Percentiles rank a stretch among this genome's conserved stretches.
Conservation (phyloP, 2,797 vertebrate genomes). For the Hirundo rustica region DNA sequence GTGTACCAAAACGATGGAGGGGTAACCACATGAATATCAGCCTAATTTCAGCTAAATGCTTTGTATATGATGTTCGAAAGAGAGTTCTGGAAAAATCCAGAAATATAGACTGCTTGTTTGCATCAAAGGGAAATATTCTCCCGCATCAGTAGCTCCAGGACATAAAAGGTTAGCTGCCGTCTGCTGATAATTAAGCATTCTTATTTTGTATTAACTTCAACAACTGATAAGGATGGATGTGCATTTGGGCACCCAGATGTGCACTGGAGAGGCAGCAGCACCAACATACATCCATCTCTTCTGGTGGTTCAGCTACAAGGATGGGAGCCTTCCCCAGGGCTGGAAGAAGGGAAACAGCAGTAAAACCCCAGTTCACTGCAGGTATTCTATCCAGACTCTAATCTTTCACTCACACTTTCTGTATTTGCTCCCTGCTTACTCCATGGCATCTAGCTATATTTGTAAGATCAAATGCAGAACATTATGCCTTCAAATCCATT, state of each 20-base stretch:
- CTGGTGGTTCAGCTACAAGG: background rate
- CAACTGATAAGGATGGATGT: constrained; percentile 4
- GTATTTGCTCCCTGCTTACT: background rate
- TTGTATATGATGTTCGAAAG: background rate
- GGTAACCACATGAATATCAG: background rate
- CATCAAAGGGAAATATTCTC: background rate
- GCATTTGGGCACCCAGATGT: background rate
- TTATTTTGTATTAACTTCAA: constrained; percentile 1
- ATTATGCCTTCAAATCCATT: background rate
- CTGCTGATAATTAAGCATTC: constrained; percentile 41
- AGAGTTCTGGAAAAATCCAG: background rate
- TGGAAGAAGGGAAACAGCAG: background rate
- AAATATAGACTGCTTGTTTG: background rate
- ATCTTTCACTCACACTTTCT: background rate
- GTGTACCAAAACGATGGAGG: rapidly evolving
- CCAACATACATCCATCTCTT: background rate
- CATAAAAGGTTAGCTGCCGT: background rate
- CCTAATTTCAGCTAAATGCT: background rate
- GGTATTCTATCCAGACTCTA: background rate
- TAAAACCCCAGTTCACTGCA: background rate
- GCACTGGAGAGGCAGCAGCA: background rate
- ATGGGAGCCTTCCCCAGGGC: background rate
- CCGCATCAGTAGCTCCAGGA: background rate
- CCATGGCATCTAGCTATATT: background rate
- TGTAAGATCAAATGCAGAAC: background rate